phyloP scores from a whole-genome alignment of 2,888 invertebrate genomes.

The Cristatella mucedo region DNA sequence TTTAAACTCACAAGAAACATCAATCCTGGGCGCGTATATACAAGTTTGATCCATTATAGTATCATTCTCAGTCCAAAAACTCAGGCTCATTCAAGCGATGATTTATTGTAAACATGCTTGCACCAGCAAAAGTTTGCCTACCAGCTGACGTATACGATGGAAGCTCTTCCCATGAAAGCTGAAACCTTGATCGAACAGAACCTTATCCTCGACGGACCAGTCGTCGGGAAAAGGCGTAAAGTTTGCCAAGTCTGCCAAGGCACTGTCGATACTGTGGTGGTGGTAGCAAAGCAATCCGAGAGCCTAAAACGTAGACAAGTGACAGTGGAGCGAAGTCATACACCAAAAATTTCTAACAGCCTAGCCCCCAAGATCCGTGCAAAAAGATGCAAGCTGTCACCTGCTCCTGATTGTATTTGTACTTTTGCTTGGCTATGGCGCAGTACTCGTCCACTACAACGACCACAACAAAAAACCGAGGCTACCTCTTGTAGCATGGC shows the following conservation, averaged over 20 bases:
- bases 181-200: constrained; percentile 91
- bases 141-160: constrained; percentile 91
- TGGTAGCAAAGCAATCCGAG: constrained; percentile 96
- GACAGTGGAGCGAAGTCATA: neutral
- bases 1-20: neutral
- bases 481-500: too few species aligned
- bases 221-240: constrained; percentile 95
- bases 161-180: constrained; percentile 96
- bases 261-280: constrained; percentile 80
- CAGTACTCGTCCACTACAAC: constrained; percentile 87
- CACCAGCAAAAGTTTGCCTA: constrained; percentile 39
- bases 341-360: neutral
- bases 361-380: neutral
- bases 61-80: too few species aligned
- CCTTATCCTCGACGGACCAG: constrained; percentile 95
- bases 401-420: constrained; percentile 91
- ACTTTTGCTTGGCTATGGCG: constrained; percentile 81
- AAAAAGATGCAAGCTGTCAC: constrained; percentile 16
- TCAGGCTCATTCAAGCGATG: neutral
- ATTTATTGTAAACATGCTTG: too few species aligned
- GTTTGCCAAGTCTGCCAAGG: constrained; percentile 79
- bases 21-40: too few species aligned
- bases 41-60: too few species aligned
- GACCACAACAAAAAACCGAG: too few species aligned
- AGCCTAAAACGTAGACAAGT: constrained; percentile 45